These are phyloP conservation scores for Palythoa caribaeorum DNA, from an alignment of 92 coral and sea anemone genomes.

Conservation along the genomic window DNA sequence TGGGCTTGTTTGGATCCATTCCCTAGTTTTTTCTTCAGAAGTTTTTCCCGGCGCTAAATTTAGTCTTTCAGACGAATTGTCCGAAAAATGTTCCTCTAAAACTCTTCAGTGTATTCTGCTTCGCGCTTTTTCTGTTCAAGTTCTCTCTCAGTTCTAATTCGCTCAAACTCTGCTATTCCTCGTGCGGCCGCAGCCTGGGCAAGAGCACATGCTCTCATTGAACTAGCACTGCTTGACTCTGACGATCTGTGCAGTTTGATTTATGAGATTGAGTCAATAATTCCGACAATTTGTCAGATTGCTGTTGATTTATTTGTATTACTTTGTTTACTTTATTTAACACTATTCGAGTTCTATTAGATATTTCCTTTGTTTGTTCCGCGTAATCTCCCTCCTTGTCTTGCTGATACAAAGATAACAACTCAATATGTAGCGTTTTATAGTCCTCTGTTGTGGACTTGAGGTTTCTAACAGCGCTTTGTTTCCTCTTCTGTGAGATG, in stretches of 20 bases:
- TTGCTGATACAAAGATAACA: not conserved
- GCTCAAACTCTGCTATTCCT: not conserved
- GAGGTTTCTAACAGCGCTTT: too few species aligned
- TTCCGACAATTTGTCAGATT: not conserved
- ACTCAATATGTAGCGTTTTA: too few species aligned
- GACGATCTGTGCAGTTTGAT: not conserved
- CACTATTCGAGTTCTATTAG: not conserved
- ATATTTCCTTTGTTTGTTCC: not conserved
- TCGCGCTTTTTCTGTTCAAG: too few species aligned
- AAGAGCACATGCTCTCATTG: constrained; percentile 5
- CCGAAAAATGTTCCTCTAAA: too few species aligned
- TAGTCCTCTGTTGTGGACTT: too few species aligned
- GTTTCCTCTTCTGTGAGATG: too few species aligned
- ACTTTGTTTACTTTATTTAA: not conserved
- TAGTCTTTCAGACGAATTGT: too few species aligned
- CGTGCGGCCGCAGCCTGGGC: not conserved
- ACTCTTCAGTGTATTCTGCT: too few species aligned
- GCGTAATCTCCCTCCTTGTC: not conserved
- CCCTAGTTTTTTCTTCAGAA: too few species aligned
- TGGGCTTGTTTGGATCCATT: too few species aligned
- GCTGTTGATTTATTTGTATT: not conserved
- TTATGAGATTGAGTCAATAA: not conserved
- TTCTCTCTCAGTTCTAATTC: not conserved
- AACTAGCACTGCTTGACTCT: constrained; percentile 2
- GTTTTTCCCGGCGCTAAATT: too few species aligned